phyloP scores from a whole-genome alignment of 2,888 invertebrate genomes.

The Hyposoter didymator region DNA sequence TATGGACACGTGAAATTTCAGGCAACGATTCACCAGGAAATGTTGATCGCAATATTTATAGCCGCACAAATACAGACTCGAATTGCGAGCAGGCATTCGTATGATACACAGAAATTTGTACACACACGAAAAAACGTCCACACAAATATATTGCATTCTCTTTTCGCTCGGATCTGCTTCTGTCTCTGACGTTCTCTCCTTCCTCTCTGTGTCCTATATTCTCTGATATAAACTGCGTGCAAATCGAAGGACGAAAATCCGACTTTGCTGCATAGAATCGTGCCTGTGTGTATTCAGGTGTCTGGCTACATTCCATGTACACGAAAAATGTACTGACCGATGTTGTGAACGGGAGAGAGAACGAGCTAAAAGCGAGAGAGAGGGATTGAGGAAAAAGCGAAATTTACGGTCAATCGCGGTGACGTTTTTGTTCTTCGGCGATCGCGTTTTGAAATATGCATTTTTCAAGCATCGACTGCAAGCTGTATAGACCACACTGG shows the following conservation, averaged over 20 bases:
- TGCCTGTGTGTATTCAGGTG: background rate
- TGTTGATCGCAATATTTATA: slow-evolving; percentile 60
- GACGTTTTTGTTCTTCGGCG: slow-evolving; percentile 34
- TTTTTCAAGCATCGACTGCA: slow-evolving; percentile 45
- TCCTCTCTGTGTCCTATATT: slow-evolving; percentile 1
- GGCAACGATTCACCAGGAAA: slow-evolving; percentile 45
- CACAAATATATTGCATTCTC: slow-evolving; percentile 29
- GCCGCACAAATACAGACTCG: background rate
- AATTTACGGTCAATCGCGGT: slow-evolving; percentile 56
- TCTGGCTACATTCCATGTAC: background rate
- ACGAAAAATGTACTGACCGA: background rate
- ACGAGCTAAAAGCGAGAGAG: background rate
- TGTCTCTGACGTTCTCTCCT: slow-evolving; percentile 24
- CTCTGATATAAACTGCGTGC: slow-evolving; percentile 29
- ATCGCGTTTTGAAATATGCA: slow-evolving; percentile 56
- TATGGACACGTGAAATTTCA: slow-evolving; percentile 59
- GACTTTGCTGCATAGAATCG: slow-evolving; percentile 10
- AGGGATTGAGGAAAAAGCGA: background rate
- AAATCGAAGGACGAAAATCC: slow-evolving; percentile 24
- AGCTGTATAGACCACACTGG: background rate
- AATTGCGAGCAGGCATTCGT: background rate
- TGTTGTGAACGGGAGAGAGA: slow-evolving; percentile 1
- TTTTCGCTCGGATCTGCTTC: slow-evolving; percentile 19
- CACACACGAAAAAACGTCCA: background rate
- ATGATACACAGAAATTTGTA: background rate